Conservation (phyloP, 2,888 invertebrate species). For the Mactromeris polynyma region DNA sequence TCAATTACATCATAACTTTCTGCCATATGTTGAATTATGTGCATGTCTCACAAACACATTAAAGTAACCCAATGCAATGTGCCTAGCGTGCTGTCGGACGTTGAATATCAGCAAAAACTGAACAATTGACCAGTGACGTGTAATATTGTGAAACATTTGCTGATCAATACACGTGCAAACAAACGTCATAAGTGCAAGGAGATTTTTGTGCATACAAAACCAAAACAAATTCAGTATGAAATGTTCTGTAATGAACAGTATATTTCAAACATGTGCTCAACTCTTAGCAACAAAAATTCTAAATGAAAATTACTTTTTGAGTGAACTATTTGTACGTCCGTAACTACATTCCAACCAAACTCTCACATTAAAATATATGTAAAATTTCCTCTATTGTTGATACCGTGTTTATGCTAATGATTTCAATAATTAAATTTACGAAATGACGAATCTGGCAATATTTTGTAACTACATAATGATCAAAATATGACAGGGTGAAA, state of each 20-base stretch:
- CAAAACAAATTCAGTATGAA: neutral
- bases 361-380: no score
- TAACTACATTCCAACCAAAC: neutral
- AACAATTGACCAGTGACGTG: no score
- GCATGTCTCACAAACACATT: neutral
- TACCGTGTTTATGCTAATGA: neutral
- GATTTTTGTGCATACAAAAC: neutral
- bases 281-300: neutral
- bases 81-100: neutral
- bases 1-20: neutral
- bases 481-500: neutral
- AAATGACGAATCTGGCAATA: neutral
- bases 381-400: no score
- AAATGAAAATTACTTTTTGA: neutral
- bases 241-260: neutral
- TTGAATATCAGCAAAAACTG: neutral
- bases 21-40: neutral
- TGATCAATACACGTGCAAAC: neutral
- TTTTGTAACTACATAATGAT: neutral
- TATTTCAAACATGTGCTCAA: neutral
- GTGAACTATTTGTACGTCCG: neutral
- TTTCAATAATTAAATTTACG: neutral
- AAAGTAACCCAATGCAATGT: neutral
- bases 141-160: constrained; percentile 5
- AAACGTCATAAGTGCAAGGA: neutral